Percentiles rank a stretch among this genome's conserved stretches.
These are phyloP conservation scores for Dasysyrphus albostriatus DNA, from an alignment of 2,888 invertebrate species.

Conservation along the genomic window DNA sequence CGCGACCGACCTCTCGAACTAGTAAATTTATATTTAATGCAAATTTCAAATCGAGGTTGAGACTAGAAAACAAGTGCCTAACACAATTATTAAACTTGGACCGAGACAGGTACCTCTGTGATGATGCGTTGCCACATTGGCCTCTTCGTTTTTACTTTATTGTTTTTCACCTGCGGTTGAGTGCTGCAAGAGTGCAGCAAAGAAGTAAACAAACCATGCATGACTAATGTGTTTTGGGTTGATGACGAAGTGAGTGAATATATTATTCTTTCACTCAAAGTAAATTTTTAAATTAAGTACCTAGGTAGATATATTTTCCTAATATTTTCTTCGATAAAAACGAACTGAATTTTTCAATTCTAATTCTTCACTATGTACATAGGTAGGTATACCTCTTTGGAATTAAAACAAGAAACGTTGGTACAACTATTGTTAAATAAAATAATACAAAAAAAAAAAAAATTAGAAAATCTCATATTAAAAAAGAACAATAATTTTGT, in stretches of 20 bases:
- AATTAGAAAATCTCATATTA: too few relatives aligned
- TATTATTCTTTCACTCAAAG: neutral
- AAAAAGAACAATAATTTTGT: too few relatives aligned
- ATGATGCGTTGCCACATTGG: neutral
- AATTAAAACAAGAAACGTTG: too few relatives aligned
- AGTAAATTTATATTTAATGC: conserved; percentile 12
- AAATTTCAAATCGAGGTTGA: conserved; percentile 12
- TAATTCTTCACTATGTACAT: too few relatives aligned
- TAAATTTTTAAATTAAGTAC: too few relatives aligned
- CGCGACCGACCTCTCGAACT: neutral
- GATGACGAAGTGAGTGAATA: neutral
- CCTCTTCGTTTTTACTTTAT: neutral
- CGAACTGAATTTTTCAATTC: too few relatives aligned
- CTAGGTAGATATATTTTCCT: too few relatives aligned
- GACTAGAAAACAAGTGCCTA: conserved; percentile 26
- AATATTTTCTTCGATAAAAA: too few relatives aligned
- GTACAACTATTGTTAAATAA: too few relatives aligned
- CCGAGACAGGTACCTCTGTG: conserved; percentile 4
- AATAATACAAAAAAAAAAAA: too few relatives aligned
- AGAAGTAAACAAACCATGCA: conserved; percentile 33
- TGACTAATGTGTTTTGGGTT: conserved; percentile 39
- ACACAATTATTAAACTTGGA: neutral
- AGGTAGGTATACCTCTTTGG: too few relatives aligned
- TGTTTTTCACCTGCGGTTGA: conserved; percentile 28
- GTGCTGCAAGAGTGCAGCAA: conserved; percentile 5